These are phyloP conservation scores for Calosoma granatense DNA, from an alignment of 1,140 invertebrate species.

Conservation along the genomic window DNA sequence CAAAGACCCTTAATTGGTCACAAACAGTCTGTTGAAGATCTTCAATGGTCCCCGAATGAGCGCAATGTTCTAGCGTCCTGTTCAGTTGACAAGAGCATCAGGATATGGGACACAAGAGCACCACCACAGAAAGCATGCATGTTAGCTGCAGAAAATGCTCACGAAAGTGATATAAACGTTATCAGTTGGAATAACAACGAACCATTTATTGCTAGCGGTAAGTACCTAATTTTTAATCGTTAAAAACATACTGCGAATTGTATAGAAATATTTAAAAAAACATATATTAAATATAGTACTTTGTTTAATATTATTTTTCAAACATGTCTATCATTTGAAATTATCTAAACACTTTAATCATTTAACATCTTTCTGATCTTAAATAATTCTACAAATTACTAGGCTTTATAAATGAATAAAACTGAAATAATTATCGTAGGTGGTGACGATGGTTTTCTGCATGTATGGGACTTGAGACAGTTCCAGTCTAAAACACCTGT, in stretches of 20 bases:
- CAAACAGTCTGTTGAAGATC: slow-evolving; percentile 89
- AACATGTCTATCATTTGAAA: too few species aligned
- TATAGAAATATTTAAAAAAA: too few species aligned
- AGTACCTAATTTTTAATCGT: slow-evolving; percentile 12
- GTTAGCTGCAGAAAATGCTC: slow-evolving; percentile 77
- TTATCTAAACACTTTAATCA: too few species aligned
- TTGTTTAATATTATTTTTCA: too few species aligned
- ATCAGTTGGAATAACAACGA: slow-evolving; percentile 93
- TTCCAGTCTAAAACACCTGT: slow-evolving; percentile 75
- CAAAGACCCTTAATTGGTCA: slow-evolving; percentile 81
- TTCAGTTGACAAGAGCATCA: slow-evolving; percentile 85
- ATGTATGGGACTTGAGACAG: slow-evolving; percentile 92
- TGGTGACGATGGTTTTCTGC: slow-evolving; percentile 90
- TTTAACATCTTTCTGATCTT: too few species aligned
- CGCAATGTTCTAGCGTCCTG: slow-evolving; percentile 87
- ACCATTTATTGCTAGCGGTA: slow-evolving; percentile 79
- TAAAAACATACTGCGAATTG: too few species aligned
- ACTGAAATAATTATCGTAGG: slow-evolving; percentile 39
- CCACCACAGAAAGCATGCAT: slow-evolving; percentile 83
- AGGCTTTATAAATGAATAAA: not conserved
- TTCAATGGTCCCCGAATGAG: slow-evolving; percentile 98
- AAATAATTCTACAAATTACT: too few species aligned
- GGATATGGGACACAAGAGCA: slow-evolving; percentile 84
- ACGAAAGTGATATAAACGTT: slow-evolving; percentile 92
- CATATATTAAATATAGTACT: too few species aligned